Percentiles rank a stretch among this genome's conserved stretches.
phyloP scores from a whole-genome alignment of 2,113 vertebrate genomes.

The Orycteropus afer region DNA sequence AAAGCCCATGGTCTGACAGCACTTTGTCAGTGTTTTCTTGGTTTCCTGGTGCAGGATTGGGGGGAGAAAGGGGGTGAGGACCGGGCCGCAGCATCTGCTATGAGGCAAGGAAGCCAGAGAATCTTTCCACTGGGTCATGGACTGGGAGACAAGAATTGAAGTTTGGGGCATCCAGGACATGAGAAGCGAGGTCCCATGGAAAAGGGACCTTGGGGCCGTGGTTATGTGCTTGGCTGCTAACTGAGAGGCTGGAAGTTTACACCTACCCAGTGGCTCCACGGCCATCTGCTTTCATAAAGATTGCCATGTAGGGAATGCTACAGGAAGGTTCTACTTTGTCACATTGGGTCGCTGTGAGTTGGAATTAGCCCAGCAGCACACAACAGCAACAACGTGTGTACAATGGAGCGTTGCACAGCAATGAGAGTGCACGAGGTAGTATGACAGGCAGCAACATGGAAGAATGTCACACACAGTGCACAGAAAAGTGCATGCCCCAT shows the following conservation, averaged over 20 bases:
- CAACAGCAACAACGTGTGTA: no score
- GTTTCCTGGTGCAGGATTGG: accelerated
- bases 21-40: accelerated
- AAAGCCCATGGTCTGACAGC: accelerated
- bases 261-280: no score
- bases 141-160: neutral
- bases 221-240: neutral
- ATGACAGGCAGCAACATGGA: no score
- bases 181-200: neutral
- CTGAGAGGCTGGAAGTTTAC: neutral
- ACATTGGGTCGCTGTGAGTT: no score
- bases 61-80: accelerated
- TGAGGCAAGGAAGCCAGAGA: neutral
- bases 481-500: no score
- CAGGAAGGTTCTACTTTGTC: no score
- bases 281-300: neutral
- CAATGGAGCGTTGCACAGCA: no score
- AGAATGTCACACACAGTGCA: no score
- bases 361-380: no score
- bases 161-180: neutral
- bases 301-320: neutral
- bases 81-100: accelerated
- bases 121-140: neutral
- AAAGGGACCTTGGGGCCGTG: neutral
- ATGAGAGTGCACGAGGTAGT: no score